A percentile compares a stretch with the other conserved stretches of the same genome.
Conservation (phyloP, 2,797 vertebrate species). For the Sebastolobus alascanus region DNA sequence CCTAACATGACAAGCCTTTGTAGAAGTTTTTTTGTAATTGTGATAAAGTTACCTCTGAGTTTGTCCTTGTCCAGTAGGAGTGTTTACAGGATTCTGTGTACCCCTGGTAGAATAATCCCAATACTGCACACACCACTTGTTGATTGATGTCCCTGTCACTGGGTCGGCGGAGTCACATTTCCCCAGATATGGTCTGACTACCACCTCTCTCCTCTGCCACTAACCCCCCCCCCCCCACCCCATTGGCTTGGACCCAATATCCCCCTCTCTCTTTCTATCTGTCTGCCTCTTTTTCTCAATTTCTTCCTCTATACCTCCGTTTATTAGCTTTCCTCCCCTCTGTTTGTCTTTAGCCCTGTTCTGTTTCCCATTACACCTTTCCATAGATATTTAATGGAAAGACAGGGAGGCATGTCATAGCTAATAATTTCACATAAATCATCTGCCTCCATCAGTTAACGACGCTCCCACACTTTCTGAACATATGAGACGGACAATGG, state of each 20-base stretch:
- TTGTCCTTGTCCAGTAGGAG: constrained; percentile 31
- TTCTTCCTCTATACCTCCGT: constrained; percentile 16
- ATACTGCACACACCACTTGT: constrained; percentile 41
- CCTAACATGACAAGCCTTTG: constrained; percentile 15
- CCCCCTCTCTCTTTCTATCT: constrained; percentile 48
- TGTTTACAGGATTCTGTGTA: constrained; percentile 30
- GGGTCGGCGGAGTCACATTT: constrained; percentile 69
- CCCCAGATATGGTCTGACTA: constrained; percentile 61
- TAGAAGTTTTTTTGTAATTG: constrained; percentile 15
- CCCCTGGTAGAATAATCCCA: constrained; percentile 23
- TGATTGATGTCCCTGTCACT: constrained; percentile 76
- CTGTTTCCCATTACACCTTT: constrained; percentile 24
- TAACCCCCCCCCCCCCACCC: not conserved
- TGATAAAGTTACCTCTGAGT: constrained; percentile 17
- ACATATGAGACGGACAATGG: not conserved
- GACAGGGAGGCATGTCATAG: constrained; percentile 14
- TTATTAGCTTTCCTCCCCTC: constrained; percentile 25
- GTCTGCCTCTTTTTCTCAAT: constrained; percentile 50
- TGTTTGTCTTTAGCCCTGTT: constrained; percentile 7
- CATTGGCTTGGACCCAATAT: constrained; percentile 42
- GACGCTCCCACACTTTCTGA: not conserved
- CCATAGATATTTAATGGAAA: constrained; percentile 27
- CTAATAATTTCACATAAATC: constrained; percentile 39
- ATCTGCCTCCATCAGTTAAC: not conserved
- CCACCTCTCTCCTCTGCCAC: constrained; percentile 24